Conservation (phyloP, 2,113 vertebrate genomes). For the Aptenodytes forsteri region DNA sequence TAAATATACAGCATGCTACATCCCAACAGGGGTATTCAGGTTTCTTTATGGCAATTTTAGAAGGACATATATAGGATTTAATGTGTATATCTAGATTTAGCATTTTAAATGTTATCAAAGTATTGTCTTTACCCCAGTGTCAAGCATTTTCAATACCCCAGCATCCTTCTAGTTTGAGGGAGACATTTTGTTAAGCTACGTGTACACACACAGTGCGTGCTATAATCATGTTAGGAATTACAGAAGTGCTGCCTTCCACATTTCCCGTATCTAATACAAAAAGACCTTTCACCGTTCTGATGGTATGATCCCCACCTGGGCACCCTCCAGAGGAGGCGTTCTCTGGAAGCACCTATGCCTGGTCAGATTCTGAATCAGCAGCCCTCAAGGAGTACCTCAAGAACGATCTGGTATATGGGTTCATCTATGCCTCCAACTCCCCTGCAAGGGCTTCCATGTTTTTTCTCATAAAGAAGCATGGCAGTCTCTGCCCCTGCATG, state of each 20-base stretch:
- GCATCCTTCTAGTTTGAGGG: not conserved
- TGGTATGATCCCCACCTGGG: not conserved
- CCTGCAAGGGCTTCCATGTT: accelerated
- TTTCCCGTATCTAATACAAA: not conserved
- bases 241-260: not conserved
- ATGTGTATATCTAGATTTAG: not conserved
- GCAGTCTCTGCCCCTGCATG: not conserved
- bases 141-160: not conserved
- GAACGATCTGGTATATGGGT: not conserved
- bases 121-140: not conserved
- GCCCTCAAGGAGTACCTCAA: not conserved
- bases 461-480: not conserved
- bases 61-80: not conserved
- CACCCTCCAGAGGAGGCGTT: not conserved
- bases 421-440: not conserved
- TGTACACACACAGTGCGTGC: not conserved
- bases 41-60: not conserved
- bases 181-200: not conserved
- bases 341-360: not conserved
- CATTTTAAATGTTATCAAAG: not conserved
- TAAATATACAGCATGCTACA: not conserved
- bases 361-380: not conserved
- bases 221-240: not conserved
- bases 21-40: not conserved
- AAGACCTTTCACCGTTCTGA: not conserved